These are phyloP conservation scores for Phycodurus eques DNA, from an alignment of 2,113 vertebrate genomes.

Conservation along the genomic window DNA sequence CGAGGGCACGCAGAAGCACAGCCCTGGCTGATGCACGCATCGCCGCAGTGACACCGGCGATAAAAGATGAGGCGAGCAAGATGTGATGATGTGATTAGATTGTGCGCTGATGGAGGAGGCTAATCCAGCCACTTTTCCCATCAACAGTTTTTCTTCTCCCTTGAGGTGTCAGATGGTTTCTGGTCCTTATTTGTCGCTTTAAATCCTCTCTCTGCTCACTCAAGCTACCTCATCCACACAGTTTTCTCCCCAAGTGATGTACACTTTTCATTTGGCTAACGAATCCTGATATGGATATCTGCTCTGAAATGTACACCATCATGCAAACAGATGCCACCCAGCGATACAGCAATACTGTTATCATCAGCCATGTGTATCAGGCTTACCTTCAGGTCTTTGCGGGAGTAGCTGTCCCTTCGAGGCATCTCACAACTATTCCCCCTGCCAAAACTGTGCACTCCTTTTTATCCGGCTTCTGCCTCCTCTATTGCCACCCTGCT, in stretches of 20 bases:
- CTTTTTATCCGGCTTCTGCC: slow-evolving; percentile 56
- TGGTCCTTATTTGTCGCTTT: background rate
- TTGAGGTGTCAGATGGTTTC: slow-evolving; percentile 6
- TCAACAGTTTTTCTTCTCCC: slow-evolving; percentile 31
- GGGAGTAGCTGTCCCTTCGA: slow-evolving; percentile 67
- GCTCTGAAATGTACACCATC: slow-evolving; percentile 26
- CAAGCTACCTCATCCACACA: slow-evolving; percentile 9
- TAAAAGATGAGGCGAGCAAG: slow-evolving; percentile 17
- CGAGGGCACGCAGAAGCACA: slow-evolving; percentile 33
- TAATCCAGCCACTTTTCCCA: slow-evolving; percentile 29
- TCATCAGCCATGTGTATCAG: slow-evolving; percentile 12
- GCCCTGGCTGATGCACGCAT: slow-evolving; percentile 46
- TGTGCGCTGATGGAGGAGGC: slow-evolving; percentile 26
- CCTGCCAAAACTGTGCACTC: slow-evolving; percentile 57
- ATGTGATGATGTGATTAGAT: slow-evolving; percentile 25
- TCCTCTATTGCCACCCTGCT: slow-evolving; percentile 56
- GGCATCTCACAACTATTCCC: slow-evolving; percentile 68
- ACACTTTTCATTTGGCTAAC: slow-evolving; percentile 26
- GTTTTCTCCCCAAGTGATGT: slow-evolving; percentile 14
- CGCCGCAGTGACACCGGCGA: slow-evolving; percentile 40
- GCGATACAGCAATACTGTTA: slow-evolving; percentile 12
- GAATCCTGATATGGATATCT: slow-evolving; percentile 26
- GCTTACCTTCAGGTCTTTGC: slow-evolving; percentile 73
- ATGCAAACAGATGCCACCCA: slow-evolving; percentile 40
- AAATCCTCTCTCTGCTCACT: background rate